Evolutionary conservation across 2,888 invertebrate species (phyloP), one percentile per base, ranked within the genome.

Genomic region (Cyclophora albipunctata): DNA sequence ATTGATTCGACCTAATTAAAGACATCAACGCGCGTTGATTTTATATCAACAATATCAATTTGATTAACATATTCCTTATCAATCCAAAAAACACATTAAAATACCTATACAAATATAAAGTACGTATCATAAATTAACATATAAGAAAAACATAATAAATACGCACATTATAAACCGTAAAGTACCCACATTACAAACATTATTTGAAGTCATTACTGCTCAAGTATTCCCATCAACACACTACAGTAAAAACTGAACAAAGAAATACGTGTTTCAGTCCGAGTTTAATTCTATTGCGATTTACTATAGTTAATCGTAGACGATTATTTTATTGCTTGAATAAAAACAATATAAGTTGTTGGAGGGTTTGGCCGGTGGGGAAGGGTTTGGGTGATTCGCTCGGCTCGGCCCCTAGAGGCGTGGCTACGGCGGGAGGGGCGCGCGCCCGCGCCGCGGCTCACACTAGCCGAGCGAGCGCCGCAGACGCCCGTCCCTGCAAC

Each of bases 341-440:
- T 86, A 87, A 85, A 86, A 86, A 82, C 82, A 83, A 83, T 84
- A 80, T 78, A 81, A 79, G 69, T 64, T 69, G 85, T 83, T 83
- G 85, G 84, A 78, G 84, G 80, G 75, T 77, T 75, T 74, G 71
- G 72, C 74, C 88, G 84, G 86, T 87, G 86, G 78, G 78, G 78
- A 69, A 80, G 64, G 59, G 80, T 78, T 78, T 80, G 20, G 20
- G 20, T 20, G 85, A 89, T 89, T 89, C 88, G 88, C 85, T 77
- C 75, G 75, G 71, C 72, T 76, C 75, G 72, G 81, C 86, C 87
- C 86, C 86, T 80, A 69, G 66, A 66, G 86, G 85, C 85, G 86
- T 82, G 70, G 87, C 81, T 59, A 76, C 56, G 49, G 48, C 42
- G 71, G 73, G 81, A 73, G 81, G 82, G 83, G 81, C 65, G 67